Conservation (phyloP, 2,888 invertebrate species). For the Alcis repandata region DNA sequence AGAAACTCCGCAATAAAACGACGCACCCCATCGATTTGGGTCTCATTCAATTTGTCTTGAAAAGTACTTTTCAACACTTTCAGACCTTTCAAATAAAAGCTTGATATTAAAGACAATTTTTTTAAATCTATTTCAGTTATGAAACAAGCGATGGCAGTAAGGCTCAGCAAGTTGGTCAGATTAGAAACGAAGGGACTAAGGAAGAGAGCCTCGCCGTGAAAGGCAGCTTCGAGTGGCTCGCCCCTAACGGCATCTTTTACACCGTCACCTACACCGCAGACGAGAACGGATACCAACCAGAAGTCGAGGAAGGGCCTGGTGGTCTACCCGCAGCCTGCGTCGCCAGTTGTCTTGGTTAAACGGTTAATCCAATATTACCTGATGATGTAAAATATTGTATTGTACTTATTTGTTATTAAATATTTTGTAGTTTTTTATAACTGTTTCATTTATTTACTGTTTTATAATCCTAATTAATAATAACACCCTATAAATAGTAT, state of each 20-base stretch:
- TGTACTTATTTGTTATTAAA: too few relatives aligned
- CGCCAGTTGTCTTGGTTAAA: background rate
- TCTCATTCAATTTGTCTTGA: too few relatives aligned
- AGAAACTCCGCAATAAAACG: too few relatives aligned
- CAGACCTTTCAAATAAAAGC: too few relatives aligned
- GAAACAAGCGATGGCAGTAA: slow-evolving; percentile 39
- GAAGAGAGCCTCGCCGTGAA: slow-evolving; percentile 74
- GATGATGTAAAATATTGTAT: too few relatives aligned
- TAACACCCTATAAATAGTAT: too few relatives aligned
- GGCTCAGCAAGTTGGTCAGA: slow-evolving; percentile 69
- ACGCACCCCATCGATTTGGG: too few relatives aligned
- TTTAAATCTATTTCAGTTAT: slow-evolving; percentile 29
- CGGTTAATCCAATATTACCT: background rate
- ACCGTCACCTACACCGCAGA: slow-evolving; percentile 83
- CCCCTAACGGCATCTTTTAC: slow-evolving; percentile 76
- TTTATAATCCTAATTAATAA: too few relatives aligned
- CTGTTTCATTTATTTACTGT: too few relatives aligned
- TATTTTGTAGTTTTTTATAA: too few relatives aligned
- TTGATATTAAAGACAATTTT: too few relatives aligned
- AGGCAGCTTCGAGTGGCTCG: slow-evolving; percentile 80
- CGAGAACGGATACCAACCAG: slow-evolving; percentile 64
- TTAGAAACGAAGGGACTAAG: slow-evolving; percentile 76
- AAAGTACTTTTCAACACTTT: too few relatives aligned
- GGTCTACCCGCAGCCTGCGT: slow-evolving; percentile 58
- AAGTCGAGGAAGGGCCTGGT: slow-evolving; percentile 64